A percentile compares a stretch with the other conserved stretches of the same genome.
Evolutionary conservation across 2,888 invertebrate genomes (phyloP).

Genomic region (Cerastis rubricosa): DNA sequence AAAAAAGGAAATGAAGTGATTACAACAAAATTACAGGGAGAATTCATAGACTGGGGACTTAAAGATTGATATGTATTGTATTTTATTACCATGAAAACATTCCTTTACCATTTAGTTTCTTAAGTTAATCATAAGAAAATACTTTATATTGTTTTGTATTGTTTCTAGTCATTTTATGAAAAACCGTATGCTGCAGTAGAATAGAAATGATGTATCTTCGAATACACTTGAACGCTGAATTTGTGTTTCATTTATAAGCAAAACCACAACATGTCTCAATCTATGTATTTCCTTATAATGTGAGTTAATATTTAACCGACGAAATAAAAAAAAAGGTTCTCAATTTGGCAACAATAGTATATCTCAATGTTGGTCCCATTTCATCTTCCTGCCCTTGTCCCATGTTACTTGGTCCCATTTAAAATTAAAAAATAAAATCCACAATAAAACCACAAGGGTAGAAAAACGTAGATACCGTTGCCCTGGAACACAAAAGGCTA

Average conservation of each 20-base stretch:
- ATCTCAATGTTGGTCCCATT: too few species aligned
- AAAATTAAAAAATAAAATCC: too few species aligned
- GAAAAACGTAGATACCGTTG: too few species aligned
- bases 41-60: constrained; percentile 31
- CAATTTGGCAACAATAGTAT: too few species aligned
- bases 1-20: constrained; percentile 32
- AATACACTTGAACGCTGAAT: constrained; percentile 34
- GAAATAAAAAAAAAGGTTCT: too few species aligned
- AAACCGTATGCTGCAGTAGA: constrained; percentile 40
- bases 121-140: constrained; percentile 20
- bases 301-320: too few species aligned
- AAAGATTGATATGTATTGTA: constrained; percentile 19
- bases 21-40: constrained; percentile 53
- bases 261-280: too few species aligned
- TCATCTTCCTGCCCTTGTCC: too few species aligned
- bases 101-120: constrained; percentile 22
- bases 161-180: constrained; percentile 50
- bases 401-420: too few species aligned
- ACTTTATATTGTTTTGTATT: constrained; percentile 21
- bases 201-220: constrained; percentile 35
- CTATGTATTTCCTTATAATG: too few species aligned
- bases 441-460: too few species aligned
- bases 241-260: constrained; percentile 27
- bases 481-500: too few species aligned
- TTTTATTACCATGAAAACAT: constrained; percentile 29